phyloP scores from a whole-genome alignment of 2,797 vertebrate species.

The Gymnodraco acuticeps region DNA sequence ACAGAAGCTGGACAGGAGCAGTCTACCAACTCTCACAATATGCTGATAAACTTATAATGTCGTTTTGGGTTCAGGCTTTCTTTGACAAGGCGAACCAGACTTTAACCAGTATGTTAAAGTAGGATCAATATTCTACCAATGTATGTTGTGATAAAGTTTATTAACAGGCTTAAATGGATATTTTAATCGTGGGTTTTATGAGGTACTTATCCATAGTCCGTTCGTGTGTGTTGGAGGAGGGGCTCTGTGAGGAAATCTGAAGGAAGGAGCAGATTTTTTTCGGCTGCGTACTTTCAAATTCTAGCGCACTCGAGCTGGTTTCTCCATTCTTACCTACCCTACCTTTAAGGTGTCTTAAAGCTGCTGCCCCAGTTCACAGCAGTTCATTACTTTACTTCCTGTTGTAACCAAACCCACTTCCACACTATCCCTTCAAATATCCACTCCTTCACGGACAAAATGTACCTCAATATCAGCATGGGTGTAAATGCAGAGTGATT shows the following conservation, averaged over 20 bases:
- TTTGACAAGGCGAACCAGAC: not conserved
- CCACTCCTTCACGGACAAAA: not conserved
- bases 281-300: too few species aligned
- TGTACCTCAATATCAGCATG: not conserved
- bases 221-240: too few species aligned
- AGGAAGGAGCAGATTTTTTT: too few species aligned
- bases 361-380: too few species aligned
- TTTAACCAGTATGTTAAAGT: not conserved
- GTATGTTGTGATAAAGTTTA: not conserved
- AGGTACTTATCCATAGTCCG: too few species aligned
- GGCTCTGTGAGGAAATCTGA: too few species aligned
- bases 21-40: not conserved
- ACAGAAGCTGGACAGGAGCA: not conserved
- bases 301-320: too few species aligned
- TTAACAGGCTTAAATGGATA: not conserved
- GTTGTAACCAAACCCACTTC: too few species aligned
- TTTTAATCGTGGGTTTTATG: too few species aligned
- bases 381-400: too few species aligned
- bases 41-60: not conserved
- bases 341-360: too few species aligned
- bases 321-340: too few species aligned
- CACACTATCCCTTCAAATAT: not conserved
- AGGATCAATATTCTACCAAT: not conserved
- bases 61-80: not conserved
- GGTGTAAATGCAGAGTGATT: not conserved